phyloP scores from a whole-genome alignment of 2,888 invertebrate genomes.

The Leucoma salicis region DNA sequence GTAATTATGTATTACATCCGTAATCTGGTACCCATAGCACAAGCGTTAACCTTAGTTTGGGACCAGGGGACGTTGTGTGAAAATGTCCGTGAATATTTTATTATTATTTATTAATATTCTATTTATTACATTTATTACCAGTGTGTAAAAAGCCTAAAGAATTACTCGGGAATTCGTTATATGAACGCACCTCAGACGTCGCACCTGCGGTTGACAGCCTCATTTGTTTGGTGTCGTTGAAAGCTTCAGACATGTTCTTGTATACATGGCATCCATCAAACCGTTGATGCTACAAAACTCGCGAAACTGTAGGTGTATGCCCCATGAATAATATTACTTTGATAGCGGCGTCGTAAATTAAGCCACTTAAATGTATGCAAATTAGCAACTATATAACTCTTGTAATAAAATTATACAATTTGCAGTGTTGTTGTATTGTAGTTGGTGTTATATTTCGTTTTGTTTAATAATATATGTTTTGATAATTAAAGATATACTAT shows the following conservation, averaged over 20 bases:
- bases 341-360: not conserved
- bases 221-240: conserved; percentile 60
- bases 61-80: too few relatives aligned
- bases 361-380: not conserved
- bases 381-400: not conserved
- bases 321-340: not conserved
- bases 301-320: not conserved
- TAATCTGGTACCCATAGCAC: too few relatives aligned
- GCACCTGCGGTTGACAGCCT: conserved; percentile 73
- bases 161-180: conserved; percentile 57
- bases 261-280: conserved; percentile 32
- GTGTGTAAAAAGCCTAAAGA: conserved; percentile 29
- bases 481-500: too few relatives aligned
- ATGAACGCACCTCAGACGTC: conserved; percentile 35
- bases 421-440: not conserved
- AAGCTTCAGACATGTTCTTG: conserved; percentile 36
- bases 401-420: not conserved
- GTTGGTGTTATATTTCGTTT: not conserved
- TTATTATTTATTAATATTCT: too few relatives aligned
- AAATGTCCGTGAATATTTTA: too few relatives aligned
- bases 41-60: too few relatives aligned
- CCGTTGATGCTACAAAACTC: conserved; percentile 15
- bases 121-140: too few relatives aligned
- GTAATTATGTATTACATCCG: too few relatives aligned
- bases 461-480: not conserved